These are phyloP conservation scores for Notothenia coriiceps DNA, from an alignment of 2,113 vertebrate species.

Conservation along the genomic window DNA sequence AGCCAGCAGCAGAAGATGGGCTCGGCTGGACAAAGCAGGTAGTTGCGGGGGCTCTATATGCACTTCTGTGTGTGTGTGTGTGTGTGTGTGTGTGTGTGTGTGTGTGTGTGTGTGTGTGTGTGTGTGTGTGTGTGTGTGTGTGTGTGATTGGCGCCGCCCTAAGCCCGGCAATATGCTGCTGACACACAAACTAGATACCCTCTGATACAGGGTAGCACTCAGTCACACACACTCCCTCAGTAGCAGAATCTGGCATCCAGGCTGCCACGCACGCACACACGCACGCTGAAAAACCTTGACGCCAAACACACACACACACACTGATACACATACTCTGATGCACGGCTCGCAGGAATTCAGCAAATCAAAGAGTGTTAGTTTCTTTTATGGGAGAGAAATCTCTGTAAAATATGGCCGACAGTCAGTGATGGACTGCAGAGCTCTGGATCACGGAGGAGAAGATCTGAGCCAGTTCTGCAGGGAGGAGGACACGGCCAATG, in stretches of 20 bases:
- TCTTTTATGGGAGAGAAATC: conserved; percentile 36
- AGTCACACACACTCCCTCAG: conserved; percentile 36
- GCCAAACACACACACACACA: conserved; percentile 23
- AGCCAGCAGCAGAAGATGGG: conserved; percentile 58
- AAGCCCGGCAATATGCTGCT: conserved; percentile 63
- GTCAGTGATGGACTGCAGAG: conserved; percentile 30
- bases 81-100: conserved; percentile 23
- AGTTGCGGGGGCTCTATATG: conserved; percentile 48
- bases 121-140: conserved; percentile 30
- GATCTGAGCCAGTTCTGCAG: conserved; percentile 12
- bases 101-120: conserved; percentile 20
- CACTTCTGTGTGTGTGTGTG: conserved; percentile 27
- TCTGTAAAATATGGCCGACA: conserved; percentile 38
- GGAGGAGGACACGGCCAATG: conserved; percentile 1
- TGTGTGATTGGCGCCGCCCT: conserved; percentile 62
- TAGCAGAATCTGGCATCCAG: conserved; percentile 65
- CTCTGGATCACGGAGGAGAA: conserved; percentile 15
- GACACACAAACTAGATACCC: conserved; percentile 64
- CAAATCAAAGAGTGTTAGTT: conserved; percentile 54
- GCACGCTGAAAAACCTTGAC: conserved; percentile 41
- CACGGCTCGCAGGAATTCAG: conserved; percentile 58
- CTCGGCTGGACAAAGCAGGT: conserved; percentile 69
- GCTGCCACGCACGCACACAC: conserved; percentile 43
- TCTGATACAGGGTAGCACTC: conserved; percentile 64
- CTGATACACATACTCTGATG: conserved; percentile 33